A percentile compares a stretch with the other conserved stretches of the same genome.
phyloP scores from a whole-genome alignment of 2,113 vertebrate genomes.

The Eulacestoma nigropectus region DNA sequence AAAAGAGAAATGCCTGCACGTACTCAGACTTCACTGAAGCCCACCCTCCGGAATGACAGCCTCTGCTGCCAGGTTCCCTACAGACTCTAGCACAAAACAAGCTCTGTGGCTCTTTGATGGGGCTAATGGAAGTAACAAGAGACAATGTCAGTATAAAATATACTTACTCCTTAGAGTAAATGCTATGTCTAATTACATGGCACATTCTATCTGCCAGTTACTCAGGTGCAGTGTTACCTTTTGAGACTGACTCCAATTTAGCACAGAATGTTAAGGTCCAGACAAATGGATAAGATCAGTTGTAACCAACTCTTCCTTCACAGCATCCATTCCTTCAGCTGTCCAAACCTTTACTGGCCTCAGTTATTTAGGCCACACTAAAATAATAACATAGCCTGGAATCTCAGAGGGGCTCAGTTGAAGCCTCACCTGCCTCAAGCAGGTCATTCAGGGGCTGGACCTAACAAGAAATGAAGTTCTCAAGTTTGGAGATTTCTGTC shows the following conservation, averaged over 20 bases:
- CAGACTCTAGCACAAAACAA: background rate
- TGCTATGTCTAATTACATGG: background rate
- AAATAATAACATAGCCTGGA: background rate
- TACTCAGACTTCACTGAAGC: background rate
- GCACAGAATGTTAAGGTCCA: background rate
- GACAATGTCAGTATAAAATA: background rate
- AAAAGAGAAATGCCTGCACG: background rate
- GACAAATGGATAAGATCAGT: fast-evolving
- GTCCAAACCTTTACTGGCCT: background rate
- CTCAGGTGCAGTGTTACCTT: background rate
- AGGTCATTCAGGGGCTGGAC: background rate
- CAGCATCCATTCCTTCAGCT: background rate
- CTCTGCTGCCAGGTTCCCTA: background rate
- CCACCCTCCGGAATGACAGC: background rate
- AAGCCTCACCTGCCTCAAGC: background rate
- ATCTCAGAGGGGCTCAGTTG: background rate
- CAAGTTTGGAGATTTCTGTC: background rate
- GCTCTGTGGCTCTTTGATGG: background rate
- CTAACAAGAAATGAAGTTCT: background rate
- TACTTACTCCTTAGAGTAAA: background rate
- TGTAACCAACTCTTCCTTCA: background rate
- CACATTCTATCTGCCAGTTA: background rate
- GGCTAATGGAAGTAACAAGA: background rate
- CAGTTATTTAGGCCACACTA: background rate
- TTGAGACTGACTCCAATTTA: background rate